Evolutionary conservation across 2,888 invertebrate species (phyloP), one percentile per base, ranked within the genome.

Genomic region (Drosophila multiciliata): DNA sequence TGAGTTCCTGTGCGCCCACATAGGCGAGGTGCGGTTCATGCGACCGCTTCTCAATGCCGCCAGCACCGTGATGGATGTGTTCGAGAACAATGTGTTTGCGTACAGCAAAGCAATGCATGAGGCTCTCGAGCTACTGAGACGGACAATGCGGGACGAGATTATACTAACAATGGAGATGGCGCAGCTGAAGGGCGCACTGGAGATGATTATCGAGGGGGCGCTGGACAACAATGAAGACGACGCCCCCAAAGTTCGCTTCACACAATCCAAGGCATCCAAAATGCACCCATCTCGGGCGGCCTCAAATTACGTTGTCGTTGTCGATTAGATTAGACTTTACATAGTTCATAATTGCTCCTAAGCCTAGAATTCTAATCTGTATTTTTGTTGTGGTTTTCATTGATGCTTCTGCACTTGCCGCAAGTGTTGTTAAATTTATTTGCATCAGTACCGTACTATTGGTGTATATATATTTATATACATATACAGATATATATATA

Each of bases 11-110:
- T 94, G 95, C 79, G 95, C 94, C 69, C 94, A 96, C 90, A 94
- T 98, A 59, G 95, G 96, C 40, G 96, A 96, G 89, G 94, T 95
- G 61, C 94, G 96, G 76, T 98, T 96, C 92, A 96, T 96, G 69
- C 94, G 96, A 67, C 94, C 96, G 11, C 92, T 98, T 0, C 94
- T 96, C 61, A 96, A 97, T 93, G 96, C 97, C 17, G 94, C 95
- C 3, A 95, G 96, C 92, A 94, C 95, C 26, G 94, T 98, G 69
- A 92, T 98, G 73, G 97, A 97, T 93, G 95, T 96, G 1, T 97
- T 96, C 91, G 96, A 96, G 83, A 94, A 94, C 65, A 94, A 94
- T 83, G 92, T 96, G n/a, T 94, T 95, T 75, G 92, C 94, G 77
- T 94, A 96, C 83, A 95, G 95, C 32, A 94, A 95, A 23, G 94